phyloP scores from a whole-genome alignment of 1,140 invertebrate species.

The Temnothorax nylanderi region DNA sequence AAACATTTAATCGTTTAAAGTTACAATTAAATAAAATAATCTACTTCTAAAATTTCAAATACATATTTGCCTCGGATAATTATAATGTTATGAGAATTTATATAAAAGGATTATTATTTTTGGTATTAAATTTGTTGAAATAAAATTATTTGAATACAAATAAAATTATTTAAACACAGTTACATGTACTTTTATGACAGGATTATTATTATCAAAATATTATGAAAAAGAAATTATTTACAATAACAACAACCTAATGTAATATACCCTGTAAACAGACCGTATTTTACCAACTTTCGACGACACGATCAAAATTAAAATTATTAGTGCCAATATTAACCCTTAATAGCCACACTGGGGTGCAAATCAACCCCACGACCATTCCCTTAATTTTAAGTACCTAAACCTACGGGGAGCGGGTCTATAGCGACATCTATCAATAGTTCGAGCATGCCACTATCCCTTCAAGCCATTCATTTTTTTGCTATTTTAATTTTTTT shows the following conservation, averaged over 20 bases:
- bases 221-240: not conserved
- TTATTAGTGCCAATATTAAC: not conserved
- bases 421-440: no score
- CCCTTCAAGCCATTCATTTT: no score
- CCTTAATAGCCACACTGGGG: no score
- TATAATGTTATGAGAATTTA: not conserved
- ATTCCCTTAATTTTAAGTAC: no score
- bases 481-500: no score
- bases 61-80: not conserved
- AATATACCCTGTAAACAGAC: not conserved
- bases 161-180: not conserved
- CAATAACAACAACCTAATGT: not conserved
- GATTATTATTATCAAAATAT: conserved; percentile 1
- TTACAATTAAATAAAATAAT: not conserved
- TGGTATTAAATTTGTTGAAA: not conserved
- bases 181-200: not conserved
- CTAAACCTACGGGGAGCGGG: no score
- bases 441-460: no score
- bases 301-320: conserved; percentile 1
- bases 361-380: no score
- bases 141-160: not conserved
- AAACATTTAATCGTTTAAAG: conserved; percentile 31
- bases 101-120: not conserved
- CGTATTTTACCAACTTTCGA: not conserved
- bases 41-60: not conserved